phyloP scores from a whole-genome alignment of 2,888 invertebrate genomes.

The Acanthosepion esculentum region DNA sequence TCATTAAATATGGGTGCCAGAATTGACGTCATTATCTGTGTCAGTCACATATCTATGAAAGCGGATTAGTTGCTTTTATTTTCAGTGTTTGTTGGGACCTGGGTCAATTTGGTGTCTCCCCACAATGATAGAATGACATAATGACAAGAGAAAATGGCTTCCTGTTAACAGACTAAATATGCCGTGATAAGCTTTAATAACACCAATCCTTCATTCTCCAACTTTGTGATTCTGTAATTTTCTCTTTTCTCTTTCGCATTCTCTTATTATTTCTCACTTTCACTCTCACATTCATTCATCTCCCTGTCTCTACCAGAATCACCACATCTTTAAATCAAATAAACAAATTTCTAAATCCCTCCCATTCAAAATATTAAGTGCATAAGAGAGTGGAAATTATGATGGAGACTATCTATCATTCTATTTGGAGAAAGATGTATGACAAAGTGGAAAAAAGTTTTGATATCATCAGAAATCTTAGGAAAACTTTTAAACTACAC shows the following conservation, averaged over 20 bases:
- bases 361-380: too few species aligned
- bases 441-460: too few species aligned
- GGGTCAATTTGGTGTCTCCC: background rate
- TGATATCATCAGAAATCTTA: too few species aligned
- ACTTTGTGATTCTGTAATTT: background rate
- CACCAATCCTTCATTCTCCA: background rate
- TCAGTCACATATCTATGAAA: background rate
- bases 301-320: background rate
- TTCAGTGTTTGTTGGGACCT: background rate
- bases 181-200: background rate
- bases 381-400: too few species aligned
- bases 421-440: too few species aligned
- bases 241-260: background rate
- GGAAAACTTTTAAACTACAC: too few species aligned
- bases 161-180: background rate
- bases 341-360: too few species aligned
- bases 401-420: too few species aligned
- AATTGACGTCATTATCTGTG: background rate
- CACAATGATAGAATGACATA: constrained; percentile 13
- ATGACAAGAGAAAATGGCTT: background rate
- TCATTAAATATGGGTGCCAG: background rate
- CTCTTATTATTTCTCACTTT: background rate
- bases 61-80: background rate
- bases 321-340: background rate
- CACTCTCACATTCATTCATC: background rate